Evolutionary conservation across 1,140 invertebrate species (phyloP).

Genomic region (Archivesica marissinica): DNA sequence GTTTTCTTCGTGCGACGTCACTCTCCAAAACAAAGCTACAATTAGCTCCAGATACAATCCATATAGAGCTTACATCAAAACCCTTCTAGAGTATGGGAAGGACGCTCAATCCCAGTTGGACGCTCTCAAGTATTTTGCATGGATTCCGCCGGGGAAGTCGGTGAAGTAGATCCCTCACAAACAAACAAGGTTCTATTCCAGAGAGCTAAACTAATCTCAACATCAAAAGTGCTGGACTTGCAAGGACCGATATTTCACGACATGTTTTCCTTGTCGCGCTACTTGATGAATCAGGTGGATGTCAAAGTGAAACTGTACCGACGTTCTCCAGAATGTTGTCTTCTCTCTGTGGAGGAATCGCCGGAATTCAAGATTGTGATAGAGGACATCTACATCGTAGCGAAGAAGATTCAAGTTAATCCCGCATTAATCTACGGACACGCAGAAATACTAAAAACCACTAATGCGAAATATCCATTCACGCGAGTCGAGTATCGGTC

Average conservation of each 20-base stretch:
- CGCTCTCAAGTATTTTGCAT: slow-evolving; percentile 16
- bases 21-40: slow-evolving; percentile 39
- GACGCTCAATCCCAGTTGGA: slow-evolving; percentile 54
- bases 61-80: slow-evolving; percentile 56
- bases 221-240: slow-evolving; percentile 34
- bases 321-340: neutral
- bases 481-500: slow-evolving; percentile 11
- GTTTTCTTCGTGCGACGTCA: slow-evolving; percentile 43
- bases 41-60: slow-evolving; percentile 43
- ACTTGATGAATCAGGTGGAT: slow-evolving; percentile 54
- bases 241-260: slow-evolving; percentile 56
- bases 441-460: slow-evolving; percentile 6
- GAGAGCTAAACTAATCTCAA: slow-evolving; percentile 4
- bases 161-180: slow-evolving; percentile 11
- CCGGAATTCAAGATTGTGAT: slow-evolving; percentile 15
- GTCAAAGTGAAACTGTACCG: slow-evolving; percentile 38
- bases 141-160: slow-evolving; percentile 7
- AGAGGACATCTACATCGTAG: slow-evolving; percentile 10
- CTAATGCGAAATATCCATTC: neutral
- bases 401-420: slow-evolving; percentile 23
- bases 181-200: slow-evolving; percentile 2
- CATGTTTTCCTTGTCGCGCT: slow-evolving; percentile 44
- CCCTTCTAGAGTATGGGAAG: slow-evolving; percentile 48
- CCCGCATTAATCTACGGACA: slow-evolving; percentile 14
- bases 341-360: neutral